Percentiles rank a stretch among this genome's conserved stretches.
phyloP scores from a whole-genome alignment of 2,888 invertebrate genomes.

The Polymixis flavicincta region DNA sequence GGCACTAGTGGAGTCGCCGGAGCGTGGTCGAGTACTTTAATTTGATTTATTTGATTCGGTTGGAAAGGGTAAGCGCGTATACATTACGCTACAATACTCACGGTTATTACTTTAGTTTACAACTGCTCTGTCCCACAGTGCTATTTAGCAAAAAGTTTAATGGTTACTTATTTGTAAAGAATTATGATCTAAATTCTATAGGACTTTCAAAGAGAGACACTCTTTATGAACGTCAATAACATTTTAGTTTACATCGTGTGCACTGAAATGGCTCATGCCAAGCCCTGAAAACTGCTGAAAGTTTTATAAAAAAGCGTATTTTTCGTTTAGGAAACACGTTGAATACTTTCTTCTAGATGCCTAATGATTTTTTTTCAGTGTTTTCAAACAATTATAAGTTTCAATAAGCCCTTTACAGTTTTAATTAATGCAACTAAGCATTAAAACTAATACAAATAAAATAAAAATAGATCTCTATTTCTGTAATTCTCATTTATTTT shows the following conservation, averaged over 20 bases:
- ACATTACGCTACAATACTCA: slow-evolving; percentile 82
- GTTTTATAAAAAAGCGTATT: background rate
- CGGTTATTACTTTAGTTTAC: slow-evolving; percentile 66
- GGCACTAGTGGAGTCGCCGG: slow-evolving; percentile 85
- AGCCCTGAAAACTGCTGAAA: background rate
- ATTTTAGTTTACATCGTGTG: background rate
- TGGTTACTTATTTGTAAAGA: slow-evolving; percentile 56
- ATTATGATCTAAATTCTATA: slow-evolving; percentile 46
- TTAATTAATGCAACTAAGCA: background rate
- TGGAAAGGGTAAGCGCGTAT: slow-evolving; percentile 85
- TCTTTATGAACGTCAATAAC: background rate
- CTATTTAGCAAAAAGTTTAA: slow-evolving; percentile 70
- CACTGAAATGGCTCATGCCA: background rate
- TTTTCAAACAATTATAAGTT: background rate
- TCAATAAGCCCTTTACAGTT: too few relatives aligned
- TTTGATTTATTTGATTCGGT: slow-evolving; percentile 89
- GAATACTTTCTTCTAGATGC: background rate
- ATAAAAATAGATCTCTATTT: slow-evolving; percentile 32
- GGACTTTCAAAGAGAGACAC: slow-evolving; percentile 6
- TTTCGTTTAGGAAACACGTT: background rate
- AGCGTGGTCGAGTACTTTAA: slow-evolving; percentile 88
- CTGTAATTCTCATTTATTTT: slow-evolving; percentile 59
- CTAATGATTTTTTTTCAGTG: background rate
- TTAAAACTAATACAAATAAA: slow-evolving; percentile 10
- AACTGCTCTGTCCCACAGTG: slow-evolving; percentile 64